Evolutionary conservation across 2,113 vertebrate genomes (phyloP), one percentile per base, ranked within the genome.

Genomic region (Redunca redunca): DNA sequence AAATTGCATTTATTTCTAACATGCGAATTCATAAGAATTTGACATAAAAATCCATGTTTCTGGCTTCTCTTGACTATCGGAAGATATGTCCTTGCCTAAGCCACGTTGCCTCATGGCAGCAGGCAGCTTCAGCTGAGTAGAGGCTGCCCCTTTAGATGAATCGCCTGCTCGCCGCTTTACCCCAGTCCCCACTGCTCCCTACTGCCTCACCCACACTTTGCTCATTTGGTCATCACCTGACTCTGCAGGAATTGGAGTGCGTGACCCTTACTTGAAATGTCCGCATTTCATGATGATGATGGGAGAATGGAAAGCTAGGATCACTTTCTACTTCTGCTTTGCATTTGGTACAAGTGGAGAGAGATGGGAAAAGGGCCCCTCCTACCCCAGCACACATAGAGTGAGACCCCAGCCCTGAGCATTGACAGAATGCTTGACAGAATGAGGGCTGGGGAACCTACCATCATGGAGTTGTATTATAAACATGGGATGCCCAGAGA

Each of bases 141-240:
- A 11, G 12, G 21, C 53, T 30, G 36, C 6, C n/a, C 1, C 13
- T 89, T 16, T 33, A 6, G 1, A 8, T 43, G 67, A 21, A 36
- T 23, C 23, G 0, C 13, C 4, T 10, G n/a, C 25, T 21, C 2
- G 16, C 40, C 8, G 5, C 17, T 25, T 80, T 2, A 13, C 88
- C 57, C 52, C 36, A 88, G 36, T 36, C 93, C 36, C 30, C 52
- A 21, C 78, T 5, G 11, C 7, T 43, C 55, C 10, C 58, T 74
- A 2, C 21, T 8, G 36, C 48, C 26, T 82, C 9, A 13, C 2
- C 40, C 28, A 21, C 14, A 5, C 7, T 4, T 36, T 21, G 26
- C 62, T 95, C 13, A 11, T 30, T n/a, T 5, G 2, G 60, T 48
- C 71, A n/a, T 60, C 7, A 15, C 58, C 60, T 6, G 58, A 50